These are phyloP conservation scores for Alca torda DNA, from an alignment of 2,797 vertebrate genomes.

Conservation along the genomic window DNA sequence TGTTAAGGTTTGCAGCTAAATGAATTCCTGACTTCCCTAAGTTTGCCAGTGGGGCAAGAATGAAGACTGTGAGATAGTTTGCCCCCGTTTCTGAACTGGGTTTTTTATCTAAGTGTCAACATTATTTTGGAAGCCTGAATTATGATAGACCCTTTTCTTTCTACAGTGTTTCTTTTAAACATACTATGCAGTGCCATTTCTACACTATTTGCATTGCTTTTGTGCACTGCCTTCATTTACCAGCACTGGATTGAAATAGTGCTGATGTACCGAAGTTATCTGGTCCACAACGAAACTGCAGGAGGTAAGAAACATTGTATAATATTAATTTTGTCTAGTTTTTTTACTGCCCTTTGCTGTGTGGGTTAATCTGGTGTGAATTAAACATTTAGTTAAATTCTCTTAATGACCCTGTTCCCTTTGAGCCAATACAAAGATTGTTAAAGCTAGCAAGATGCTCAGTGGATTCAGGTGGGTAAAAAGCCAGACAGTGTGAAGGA, in stretches of 20 bases:
- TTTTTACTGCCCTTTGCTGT: not conserved
- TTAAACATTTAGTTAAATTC: not conserved
- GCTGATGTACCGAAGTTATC: slow-evolving; percentile 79
- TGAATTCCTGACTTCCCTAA: not conserved
- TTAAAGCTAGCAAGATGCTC: not conserved
- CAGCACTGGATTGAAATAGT: slow-evolving; percentile 83
- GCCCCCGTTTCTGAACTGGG: not conserved
- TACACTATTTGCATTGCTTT: slow-evolving; percentile 61
- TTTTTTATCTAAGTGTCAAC: not conserved
- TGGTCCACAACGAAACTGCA: slow-evolving; percentile 61
- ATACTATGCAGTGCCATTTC: slow-evolving; percentile 62
- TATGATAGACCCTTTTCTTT: not conserved
- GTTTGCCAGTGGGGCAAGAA: not conserved
- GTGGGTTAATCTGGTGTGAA: not conserved
- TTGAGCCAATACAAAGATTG: not conserved
- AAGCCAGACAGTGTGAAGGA: not conserved
- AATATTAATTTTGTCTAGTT: not conserved
- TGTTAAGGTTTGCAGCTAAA: not conserved
- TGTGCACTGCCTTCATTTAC: slow-evolving; percentile 64
- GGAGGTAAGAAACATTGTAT: slow-evolving; percentile 70
- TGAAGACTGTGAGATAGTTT: not conserved
- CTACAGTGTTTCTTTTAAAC: slow-evolving; percentile 56
- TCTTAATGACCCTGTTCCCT: not conserved
- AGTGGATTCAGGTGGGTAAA: not conserved
- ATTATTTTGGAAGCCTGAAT: not conserved